A percentile compares a stretch with the other conserved stretches of the same genome.
Conservation (phyloP, 2,888 invertebrate genomes). For the Candidula unifasciata region DNA sequence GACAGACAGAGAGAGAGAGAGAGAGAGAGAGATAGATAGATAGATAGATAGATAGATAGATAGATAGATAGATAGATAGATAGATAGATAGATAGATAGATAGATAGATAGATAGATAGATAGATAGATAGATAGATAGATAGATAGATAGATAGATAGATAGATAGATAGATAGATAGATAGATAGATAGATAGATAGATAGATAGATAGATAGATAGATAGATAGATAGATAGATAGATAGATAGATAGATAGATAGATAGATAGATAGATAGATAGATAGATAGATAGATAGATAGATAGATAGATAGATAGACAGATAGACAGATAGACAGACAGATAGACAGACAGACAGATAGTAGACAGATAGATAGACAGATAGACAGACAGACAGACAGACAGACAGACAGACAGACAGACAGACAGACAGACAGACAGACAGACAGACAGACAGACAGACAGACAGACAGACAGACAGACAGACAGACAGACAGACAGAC, state of each 20-base stretch:
- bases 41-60: not conserved
- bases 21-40: too few relatives aligned
- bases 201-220: constrained; percentile 15
- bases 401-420: constrained; percentile 15
- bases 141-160: constrained; percentile 15
- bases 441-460: constrained; percentile 12
- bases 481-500: not conserved
- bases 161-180: constrained; percentile 15
- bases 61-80: not conserved
- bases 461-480: constrained; percentile 5
- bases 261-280: too few relatives aligned
- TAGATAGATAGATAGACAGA: too few relatives aligned
- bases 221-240: constrained; percentile 15
- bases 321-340: too few relatives aligned
- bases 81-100: constrained; percentile 4
- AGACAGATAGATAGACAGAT: too few relatives aligned
- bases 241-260: constrained; percentile 15
- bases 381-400: too few relatives aligned
- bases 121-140: constrained; percentile 15
- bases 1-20: constrained; percentile 5
- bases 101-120: constrained; percentile 6
- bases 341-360: too few relatives aligned
- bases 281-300: too few relatives aligned
- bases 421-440: constrained; percentile 15
- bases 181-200: constrained; percentile 15